phyloP scores from a whole-genome alignment of 2,113 vertebrate genomes.

The Uropsilus gracilis region DNA sequence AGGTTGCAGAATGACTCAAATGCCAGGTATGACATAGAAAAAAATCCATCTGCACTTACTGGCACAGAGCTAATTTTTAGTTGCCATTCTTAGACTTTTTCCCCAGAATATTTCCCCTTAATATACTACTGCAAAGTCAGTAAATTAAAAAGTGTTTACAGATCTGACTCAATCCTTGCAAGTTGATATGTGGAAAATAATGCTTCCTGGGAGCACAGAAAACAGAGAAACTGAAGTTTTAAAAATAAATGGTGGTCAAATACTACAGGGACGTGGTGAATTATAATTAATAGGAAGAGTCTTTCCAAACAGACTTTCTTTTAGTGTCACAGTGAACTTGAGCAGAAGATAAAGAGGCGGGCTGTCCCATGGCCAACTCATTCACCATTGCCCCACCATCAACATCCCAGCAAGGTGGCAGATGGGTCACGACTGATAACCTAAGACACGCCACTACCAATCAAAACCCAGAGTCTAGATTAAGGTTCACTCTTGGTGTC shows the following conservation, averaged over 20 bases:
- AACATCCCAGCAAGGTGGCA: neutral
- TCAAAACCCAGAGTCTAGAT: neutral
- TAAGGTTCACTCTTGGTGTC: neutral
- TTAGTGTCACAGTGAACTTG: neutral
- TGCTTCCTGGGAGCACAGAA: conserved; percentile 16
- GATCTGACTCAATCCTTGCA: neutral
- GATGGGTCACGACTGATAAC: neutral
- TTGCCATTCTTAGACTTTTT: neutral
- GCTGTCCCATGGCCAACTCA: neutral
- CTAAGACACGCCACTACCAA: neutral
- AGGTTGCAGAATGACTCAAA: conserved; percentile 51
- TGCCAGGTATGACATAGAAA: conserved; percentile 56
- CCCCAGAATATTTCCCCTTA: neutral
- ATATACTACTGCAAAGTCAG: conserved; percentile 45
- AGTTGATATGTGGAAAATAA: conserved; percentile 31
- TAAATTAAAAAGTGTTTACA: conserved; percentile 20
- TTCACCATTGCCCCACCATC: too few relatives aligned
- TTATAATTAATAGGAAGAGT: neutral
- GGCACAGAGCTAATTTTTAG: neutral
- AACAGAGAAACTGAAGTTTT: neutral
- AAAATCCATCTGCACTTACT: neutral
- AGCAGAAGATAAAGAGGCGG: neutral
- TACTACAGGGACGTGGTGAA: neutral
- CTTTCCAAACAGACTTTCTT: neutral
- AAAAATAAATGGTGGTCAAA: neutral